Base-by-base conservation (phyloP, 92 coral and sea anemone genomes). In the Plumapathes pennacea region DNA sequence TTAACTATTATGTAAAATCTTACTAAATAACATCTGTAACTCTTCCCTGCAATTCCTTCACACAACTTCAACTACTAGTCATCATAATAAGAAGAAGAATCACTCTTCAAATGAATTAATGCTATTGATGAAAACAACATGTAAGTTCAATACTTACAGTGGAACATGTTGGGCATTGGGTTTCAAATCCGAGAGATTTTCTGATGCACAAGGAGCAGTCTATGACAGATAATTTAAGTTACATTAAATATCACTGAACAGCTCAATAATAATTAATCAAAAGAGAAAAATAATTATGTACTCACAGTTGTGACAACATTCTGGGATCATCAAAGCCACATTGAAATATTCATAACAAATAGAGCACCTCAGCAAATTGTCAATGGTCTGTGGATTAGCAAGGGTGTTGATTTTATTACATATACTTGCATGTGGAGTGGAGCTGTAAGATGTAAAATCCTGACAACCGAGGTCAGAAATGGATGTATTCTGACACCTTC, bases 271-370 rank as follows among this genome's bases (percentile, higher is more conserved):
- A 34, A 34, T n/a, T 34, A 34, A 34, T 34, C 9, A n/a, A 34
- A 34, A 8, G 8, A 34, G n/a, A 8, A 8, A 8, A 34, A 8
- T 34, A 34, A 34, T 8, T 8, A 34, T 8, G 40, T 34, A 80
- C 97, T 87, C 53, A 91, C 97, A 91, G 62, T 79, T 91, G 54
- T 91, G 97, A 4, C 91, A 78, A 47, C 96, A 91, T 23, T 68
- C 88, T 25, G 89, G 97, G 32, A 87, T 41, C 44, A 82, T 62
- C 64, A 89, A 64, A 6, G 97, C 88, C n/a, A 65, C 75, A 37
- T 75, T 67, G 70, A 91, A 91, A 54, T 40, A 91, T 57, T 91
- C 97, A 46, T 71, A 84, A 50, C 97, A 91, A 53, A 91, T 87
- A 15, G 97, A 87, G 28, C 97, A 91, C 50, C 97, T 65, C 10